Percentiles rank a stretch among this genome's conserved stretches.
Evolutionary conservation across 92 coral and sea anemone genomes (phyloP).

Genomic region (Porites lobata): DNA sequence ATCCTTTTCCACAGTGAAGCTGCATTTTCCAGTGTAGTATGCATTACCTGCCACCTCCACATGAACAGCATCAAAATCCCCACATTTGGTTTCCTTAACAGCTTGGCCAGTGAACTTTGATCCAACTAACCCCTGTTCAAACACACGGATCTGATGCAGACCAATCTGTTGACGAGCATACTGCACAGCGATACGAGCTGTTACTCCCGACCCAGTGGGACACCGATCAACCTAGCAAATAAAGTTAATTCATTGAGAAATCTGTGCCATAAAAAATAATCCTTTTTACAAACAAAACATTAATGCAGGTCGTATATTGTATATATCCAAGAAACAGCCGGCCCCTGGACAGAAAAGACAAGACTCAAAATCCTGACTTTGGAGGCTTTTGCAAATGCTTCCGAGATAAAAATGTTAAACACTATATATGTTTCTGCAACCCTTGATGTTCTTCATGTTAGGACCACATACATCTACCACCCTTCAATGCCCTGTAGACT

Average conservation of each 20-base stretch:
- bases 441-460: no score
- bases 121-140: slow-evolving; percentile 88
- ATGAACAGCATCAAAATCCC: slow-evolving; percentile 95
- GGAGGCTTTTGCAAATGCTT: no score
- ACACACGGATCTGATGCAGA: slow-evolving; percentile 82
- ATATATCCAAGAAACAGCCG: no score
- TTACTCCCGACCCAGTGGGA: slow-evolving; percentile 98
- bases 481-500: no score
- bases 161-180: slow-evolving; percentile 88
- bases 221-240: slow-evolving; percentile 87
- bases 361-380: no score
- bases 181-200: slow-evolving; percentile 98
- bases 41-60: slow-evolving; percentile 97
- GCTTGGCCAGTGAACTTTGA: slow-evolving; percentile 91
- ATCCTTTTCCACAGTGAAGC: slow-evolving; percentile 89
- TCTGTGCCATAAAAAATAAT: not conserved
- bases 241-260: not conserved
- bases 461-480: no score
- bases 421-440: no score
- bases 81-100: slow-evolving; percentile 89
- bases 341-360: no score
- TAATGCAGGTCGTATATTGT: no score
- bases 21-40: slow-evolving; percentile 89
- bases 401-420: no score
- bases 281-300: no score